Evolutionary conservation across 2,888 invertebrate species (phyloP), one percentile per base, ranked within the genome.

Genomic region (Craniophora ligustri): DNA sequence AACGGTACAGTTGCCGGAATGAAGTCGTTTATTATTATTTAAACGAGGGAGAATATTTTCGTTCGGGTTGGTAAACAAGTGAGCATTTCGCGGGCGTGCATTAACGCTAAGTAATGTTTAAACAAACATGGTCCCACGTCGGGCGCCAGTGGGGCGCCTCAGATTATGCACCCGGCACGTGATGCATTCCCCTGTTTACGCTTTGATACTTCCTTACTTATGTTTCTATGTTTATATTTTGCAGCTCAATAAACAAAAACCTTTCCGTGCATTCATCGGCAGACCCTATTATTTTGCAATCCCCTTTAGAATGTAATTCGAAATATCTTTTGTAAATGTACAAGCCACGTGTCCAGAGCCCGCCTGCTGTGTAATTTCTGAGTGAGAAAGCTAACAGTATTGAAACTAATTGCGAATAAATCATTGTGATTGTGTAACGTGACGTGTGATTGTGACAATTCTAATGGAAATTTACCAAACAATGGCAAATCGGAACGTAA

Each of bases 221-320:
- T 74, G 76, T 80, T 72, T 73, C 78, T 42, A 81, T 84, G 79
- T 86, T 84, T 85, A 82, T 75, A 85, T 86, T 85, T 81, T 71
- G 73, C 78, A 78, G 72, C 66, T 80, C 77, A 78, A 67, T 76
- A 74, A 78, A 67, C 81, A 82, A 66, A 72, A 68, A 54, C 32
- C 26, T 35, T 53, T 49, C 32, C 40, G 31, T 40, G 36, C 32
- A 34, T 48, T 48, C 51, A 68, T 49, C 56, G 28, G 39, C 26
- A 36, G 40, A 53, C 63, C 51, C 59, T 38, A 42, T 31, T 26
- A 60, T 49, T 47, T 54, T 39, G 34, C 48, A 39, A 48, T 47
- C 41, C 48, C 36, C 36, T 31, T 31, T 15, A 6, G 14, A 30
- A 28, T 26, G 49, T 30, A 44, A 46, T 45, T 39, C 7, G 14